Percentiles rank a stretch among this genome's conserved stretches.
Conservation (phyloP, 2,888 invertebrate genomes). For the Halocaridina rubra region DNA sequence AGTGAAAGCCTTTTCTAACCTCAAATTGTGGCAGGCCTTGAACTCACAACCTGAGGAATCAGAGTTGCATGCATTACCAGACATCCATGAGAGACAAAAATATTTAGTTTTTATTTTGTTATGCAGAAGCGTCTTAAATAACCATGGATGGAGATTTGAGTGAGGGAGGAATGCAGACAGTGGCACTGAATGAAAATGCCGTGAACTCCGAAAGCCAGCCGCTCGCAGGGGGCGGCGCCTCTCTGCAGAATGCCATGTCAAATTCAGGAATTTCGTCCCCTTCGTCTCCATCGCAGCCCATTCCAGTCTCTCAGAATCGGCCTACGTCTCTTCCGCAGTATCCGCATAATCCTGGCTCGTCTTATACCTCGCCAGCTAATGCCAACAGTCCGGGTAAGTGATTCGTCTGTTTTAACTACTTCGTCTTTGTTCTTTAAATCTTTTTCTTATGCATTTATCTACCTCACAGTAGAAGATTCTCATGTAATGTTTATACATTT, state of each 20-base stretch:
- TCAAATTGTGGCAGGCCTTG: too few species aligned
- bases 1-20: too few species aligned
- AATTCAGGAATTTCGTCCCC: neutral
- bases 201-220: conserved; percentile 12
- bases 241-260: neutral
- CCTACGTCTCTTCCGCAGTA: conserved; percentile 52
- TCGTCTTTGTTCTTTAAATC: too few species aligned
- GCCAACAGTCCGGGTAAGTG: conserved; percentile 45
- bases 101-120: neutral
- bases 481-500: too few species aligned
- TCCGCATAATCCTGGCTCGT: conserved; percentile 30
- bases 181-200: conserved; percentile 26
- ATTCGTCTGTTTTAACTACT: too few species aligned
- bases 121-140: conserved; percentile 16
- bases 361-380: conserved; percentile 41
- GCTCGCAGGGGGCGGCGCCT: neutral
- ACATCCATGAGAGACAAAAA: neutral
- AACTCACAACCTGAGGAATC: too few species aligned
- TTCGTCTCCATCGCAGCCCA: conserved; percentile 19
- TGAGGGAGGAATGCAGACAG: conserved; percentile 47
- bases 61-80: neutral
- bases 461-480: too few species aligned
- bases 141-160: conserved; percentile 49
- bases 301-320: conserved; percentile 26
- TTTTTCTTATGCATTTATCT: too few species aligned